Percentiles rank a stretch among this genome's conserved stretches.
Conservation (phyloP, 2,888 invertebrate genomes). For the Lomographa bimaculata region DNA sequence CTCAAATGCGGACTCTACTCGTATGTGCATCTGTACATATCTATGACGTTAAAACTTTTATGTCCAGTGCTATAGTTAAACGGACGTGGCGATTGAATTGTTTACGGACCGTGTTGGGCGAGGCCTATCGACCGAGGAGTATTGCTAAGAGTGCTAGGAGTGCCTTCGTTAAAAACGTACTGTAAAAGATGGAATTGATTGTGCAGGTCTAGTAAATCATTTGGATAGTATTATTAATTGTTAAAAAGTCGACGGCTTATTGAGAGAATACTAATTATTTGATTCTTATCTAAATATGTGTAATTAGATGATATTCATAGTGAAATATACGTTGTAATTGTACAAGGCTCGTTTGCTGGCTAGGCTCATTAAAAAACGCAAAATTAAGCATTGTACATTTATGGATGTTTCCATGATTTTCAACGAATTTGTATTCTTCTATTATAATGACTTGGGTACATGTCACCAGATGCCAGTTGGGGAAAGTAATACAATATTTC, state of each 20-base stretch:
- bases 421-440: constrained; percentile 11
- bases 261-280: constrained; percentile 43
- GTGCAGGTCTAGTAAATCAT: constrained; percentile 47
- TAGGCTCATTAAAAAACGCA: constrained; percentile 13
- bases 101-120: constrained; percentile 35
- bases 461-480: constrained; percentile 39
- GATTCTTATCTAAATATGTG: constrained; percentile 35
- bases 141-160: constrained; percentile 46
- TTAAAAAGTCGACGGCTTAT: constrained; percentile 49
- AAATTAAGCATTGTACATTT: constrained; percentile 8
- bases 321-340: constrained; percentile 33
- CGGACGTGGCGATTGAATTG: constrained; percentile 48
- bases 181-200: constrained; percentile 45
- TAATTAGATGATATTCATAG: constrained; percentile 43
- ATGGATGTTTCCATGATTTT: constrained; percentile 3
- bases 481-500: constrained; percentile 49
- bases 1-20: too few relatives aligned
- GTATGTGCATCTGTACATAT: too few relatives aligned
- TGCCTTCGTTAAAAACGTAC: constrained; percentile 55
- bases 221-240: constrained; percentile 62
- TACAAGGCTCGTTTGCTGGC: constrained; percentile 34
- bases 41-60: constrained; percentile 9
- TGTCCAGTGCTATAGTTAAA: constrained; percentile 25
- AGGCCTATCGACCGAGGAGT: constrained; percentile 31
- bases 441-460: constrained; percentile 30